phyloP scores from a whole-genome alignment of 2,113 vertebrate genomes.

The Pristiophorus japonicus region DNA sequence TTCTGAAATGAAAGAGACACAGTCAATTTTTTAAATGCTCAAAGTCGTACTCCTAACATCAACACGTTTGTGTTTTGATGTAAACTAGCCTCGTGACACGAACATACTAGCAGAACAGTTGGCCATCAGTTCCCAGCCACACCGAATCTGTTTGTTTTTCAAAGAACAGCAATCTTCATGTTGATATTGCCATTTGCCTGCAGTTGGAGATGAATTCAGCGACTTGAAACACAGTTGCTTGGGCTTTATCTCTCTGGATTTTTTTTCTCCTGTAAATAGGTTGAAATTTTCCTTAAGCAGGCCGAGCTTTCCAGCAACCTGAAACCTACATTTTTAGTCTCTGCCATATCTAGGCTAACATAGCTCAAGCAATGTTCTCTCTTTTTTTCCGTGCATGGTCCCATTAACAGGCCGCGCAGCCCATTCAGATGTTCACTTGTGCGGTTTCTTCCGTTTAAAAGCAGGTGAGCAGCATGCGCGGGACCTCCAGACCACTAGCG shows the following conservation, averaged over 20 bases:
- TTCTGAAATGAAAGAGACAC: neutral
- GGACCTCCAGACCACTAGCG: too few relatives aligned
- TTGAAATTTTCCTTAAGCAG: neutral
- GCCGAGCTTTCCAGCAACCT: neutral
- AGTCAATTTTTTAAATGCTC: neutral
- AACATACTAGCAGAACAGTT: neutral
- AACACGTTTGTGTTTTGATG: neutral
- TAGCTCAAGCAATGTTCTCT: too few relatives aligned
- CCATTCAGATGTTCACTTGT: too few relatives aligned
- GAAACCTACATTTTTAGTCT: neutral
- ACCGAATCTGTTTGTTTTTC: neutral
- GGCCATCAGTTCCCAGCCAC: neutral
- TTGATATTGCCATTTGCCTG: neutral
- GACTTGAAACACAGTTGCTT: neutral
- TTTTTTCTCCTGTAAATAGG: neutral
- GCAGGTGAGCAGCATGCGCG: too few relatives aligned
- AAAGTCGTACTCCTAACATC: neutral
- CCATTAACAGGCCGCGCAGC: too few relatives aligned
- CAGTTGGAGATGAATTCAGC: neutral
- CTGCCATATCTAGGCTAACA: neutral
- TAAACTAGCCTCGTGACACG: neutral
- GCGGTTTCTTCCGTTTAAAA: too few relatives aligned
- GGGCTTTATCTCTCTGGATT: neutral
- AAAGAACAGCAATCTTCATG: neutral
- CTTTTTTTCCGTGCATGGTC: too few relatives aligned